Conservation (phyloP, 2,113 vertebrate genomes). For the Pollachius pollachius region DNA sequence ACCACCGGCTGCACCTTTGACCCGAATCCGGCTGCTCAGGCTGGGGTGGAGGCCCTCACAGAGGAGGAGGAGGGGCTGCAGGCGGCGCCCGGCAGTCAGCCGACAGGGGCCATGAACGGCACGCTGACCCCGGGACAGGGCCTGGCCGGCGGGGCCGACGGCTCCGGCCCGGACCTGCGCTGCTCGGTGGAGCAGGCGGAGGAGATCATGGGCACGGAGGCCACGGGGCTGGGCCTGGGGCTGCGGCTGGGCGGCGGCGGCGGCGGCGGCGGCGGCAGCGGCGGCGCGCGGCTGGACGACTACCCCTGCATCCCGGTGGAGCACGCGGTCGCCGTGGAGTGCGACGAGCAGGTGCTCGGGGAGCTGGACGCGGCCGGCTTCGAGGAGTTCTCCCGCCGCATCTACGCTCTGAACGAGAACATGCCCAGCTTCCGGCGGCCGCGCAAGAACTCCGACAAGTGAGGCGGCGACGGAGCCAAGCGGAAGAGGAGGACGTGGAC, state of each 20-base stretch:
- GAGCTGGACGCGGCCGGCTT: conserved; percentile 82
- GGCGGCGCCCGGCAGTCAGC: conserved; percentile 25
- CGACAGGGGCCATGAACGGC: conserved; percentile 69
- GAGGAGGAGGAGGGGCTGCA: conserved; percentile 29
- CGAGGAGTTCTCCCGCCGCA: conserved; percentile 95
- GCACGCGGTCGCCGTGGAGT: conserved; percentile 90
- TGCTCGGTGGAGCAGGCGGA: conserved; percentile 92
- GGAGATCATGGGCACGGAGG: conserved; percentile 94
- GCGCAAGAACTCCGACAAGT: conserved; percentile 93
- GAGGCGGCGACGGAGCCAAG: conserved; percentile 44
- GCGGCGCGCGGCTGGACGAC: conserved; percentile 80
- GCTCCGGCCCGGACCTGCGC: conserved; percentile 62
- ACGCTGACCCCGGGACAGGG: conserved; percentile 57
- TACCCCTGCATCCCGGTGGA: conserved; percentile 93
- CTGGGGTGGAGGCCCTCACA: conserved; percentile 14
- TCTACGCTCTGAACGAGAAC: conserved; percentile 93
- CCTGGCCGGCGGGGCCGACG: not conserved
- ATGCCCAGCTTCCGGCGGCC: conserved; percentile 91
- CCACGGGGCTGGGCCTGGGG: conserved; percentile 74
- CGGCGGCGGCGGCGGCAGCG: conserved; percentile 47
- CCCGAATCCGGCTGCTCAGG: conserved; percentile 6
- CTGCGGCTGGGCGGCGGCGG: conserved; percentile 65
- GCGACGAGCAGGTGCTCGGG: conserved; percentile 93
- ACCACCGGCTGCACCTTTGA: conserved; percentile 5
- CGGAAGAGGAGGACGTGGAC: not conserved